phyloP scores from a whole-genome alignment of 2,113 vertebrate species.

The Butorides virescens region DNA sequence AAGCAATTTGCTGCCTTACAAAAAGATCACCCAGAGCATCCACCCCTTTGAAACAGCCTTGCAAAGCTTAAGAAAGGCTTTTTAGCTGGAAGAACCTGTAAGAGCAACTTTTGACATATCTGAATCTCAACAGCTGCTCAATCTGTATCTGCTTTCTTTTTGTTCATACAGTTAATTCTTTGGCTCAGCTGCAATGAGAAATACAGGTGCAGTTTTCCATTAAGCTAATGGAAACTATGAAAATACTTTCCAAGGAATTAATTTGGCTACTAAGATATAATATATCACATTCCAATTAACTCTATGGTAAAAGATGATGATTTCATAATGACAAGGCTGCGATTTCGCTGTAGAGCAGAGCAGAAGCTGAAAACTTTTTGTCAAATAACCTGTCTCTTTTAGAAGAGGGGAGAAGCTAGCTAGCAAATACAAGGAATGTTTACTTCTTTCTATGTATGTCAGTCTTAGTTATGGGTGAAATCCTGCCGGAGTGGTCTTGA shows the following conservation, averaged over 20 bases:
- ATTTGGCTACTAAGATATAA: slow-evolving; percentile 41
- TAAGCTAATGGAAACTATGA: slow-evolving; percentile 60
- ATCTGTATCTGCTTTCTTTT: background rate
- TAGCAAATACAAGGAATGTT: background rate
- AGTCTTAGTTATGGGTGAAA: background rate
- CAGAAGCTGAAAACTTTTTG: slow-evolving; percentile 29
- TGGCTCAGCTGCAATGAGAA: slow-evolving; percentile 29
- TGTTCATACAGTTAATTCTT: slow-evolving; percentile 19
- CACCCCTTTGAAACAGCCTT: background rate
- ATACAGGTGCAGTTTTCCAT: slow-evolving; percentile 51
- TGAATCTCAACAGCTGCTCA: background rate
- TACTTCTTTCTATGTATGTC: background rate
- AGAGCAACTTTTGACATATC: background rate
- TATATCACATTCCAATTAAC: slow-evolving; percentile 59
- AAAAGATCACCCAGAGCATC: background rate
- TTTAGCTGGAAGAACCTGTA: background rate
- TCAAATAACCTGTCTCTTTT: background rate
- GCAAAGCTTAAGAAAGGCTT: background rate
- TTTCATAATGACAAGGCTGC: slow-evolving; percentile 44
- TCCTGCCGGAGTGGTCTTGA: background rate
- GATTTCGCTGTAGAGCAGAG: background rate
- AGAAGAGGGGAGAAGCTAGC: background rate
- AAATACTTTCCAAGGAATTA: slow-evolving; percentile 62
- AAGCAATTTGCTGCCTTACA: background rate
- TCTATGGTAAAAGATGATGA: slow-evolving; percentile 36